phyloP scores from a whole-genome alignment of 1,140 invertebrate species.

The Oppia nitens region DNA sequence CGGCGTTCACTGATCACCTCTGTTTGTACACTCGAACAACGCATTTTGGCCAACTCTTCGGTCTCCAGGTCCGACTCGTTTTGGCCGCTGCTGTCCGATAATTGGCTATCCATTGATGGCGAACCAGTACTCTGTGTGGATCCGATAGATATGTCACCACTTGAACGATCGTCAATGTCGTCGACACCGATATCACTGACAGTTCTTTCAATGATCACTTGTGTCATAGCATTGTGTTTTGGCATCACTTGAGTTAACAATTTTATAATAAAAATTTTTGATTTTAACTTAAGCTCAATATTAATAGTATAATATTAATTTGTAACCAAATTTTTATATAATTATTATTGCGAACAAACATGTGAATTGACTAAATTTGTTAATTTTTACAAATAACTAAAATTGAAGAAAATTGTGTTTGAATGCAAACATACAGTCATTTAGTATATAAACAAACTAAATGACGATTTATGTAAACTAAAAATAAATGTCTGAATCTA shows the following conservation, averaged over 20 bases:
- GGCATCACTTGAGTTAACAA: neutral
- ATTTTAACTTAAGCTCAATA: no score
- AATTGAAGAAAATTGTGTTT: no score
- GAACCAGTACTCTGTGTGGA: neutral
- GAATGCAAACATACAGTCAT: no score
- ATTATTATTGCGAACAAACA: no score
- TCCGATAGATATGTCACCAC: neutral
- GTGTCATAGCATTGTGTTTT: neutral
- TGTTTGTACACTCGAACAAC: conserved; percentile 67
- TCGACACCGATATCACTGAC: neutral
- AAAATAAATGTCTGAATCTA: no score
- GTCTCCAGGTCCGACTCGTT: neutral
- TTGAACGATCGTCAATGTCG: neutral
- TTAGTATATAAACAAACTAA: no score
- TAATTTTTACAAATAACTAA: no score
- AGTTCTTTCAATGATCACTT: neutral
- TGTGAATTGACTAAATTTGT: no score
- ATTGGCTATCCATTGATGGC: no score
- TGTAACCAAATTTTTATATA: no score
- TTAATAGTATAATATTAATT: no score
- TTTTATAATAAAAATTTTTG: neutral
- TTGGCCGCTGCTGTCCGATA: neutral
- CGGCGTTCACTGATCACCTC: conserved; percentile 59
- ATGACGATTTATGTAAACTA: no score
- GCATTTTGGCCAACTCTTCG: conserved; percentile 30